A percentile compares a stretch with the other conserved stretches of the same genome.
Conservation (phyloP, 2,888 invertebrate genomes). For the Meteorus colon region DNA sequence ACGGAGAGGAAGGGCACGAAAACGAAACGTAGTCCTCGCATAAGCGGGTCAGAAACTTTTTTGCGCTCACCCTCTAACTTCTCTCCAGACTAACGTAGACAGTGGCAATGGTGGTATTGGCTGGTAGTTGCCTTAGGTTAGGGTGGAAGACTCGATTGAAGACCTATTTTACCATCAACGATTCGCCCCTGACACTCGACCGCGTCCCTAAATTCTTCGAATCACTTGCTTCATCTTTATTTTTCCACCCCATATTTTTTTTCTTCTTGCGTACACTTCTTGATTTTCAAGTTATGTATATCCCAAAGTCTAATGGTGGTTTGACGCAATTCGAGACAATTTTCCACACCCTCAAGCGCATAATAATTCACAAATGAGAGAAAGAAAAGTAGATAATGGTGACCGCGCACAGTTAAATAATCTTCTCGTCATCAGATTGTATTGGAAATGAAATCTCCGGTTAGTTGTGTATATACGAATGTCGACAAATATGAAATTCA, state of each 20-base stretch:
- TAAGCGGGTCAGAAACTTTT: constrained; percentile 73
- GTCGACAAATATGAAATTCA: constrained; percentile 1
- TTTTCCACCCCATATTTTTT: constrained; percentile 49
- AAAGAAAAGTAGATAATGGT: neutral
- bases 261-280: constrained; percentile 11
- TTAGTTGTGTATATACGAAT: neutral
- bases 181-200: constrained; percentile 47
- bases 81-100: neutral
- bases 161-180: constrained; percentile 57
- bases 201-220: constrained; percentile 43
- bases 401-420: neutral
- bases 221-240: constrained; percentile 30
- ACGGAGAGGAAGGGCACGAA: constrained; percentile 67
- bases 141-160: constrained; percentile 55
- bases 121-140: constrained; percentile 67
- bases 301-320: neutral
- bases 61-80: constrained; percentile 61
- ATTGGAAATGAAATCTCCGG: neutral
- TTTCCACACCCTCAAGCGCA: constrained; percentile 2
- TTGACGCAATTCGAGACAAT: neutral
- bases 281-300: neutral
- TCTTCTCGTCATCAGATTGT: neutral
- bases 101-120: constrained; percentile 32
- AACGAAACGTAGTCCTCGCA: constrained; percentile 46
- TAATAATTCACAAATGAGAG: neutral